Evolutionary conservation across 2,888 invertebrate species (phyloP).

Genomic region (Trilocha varians): DNA sequence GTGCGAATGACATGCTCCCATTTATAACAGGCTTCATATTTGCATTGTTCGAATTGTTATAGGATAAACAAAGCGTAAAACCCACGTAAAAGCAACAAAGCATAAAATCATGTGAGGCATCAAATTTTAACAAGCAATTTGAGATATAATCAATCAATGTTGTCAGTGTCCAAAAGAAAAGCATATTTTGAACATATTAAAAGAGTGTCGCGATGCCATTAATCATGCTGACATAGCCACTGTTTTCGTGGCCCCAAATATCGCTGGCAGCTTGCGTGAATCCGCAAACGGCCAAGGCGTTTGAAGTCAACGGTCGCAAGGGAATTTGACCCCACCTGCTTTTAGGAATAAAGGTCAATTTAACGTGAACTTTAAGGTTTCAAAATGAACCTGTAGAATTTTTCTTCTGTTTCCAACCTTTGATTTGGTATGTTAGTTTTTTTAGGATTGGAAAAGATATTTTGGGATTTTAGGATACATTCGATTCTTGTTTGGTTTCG

Average conservation of each 20-base stretch:
- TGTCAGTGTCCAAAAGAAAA: too few relatives aligned
- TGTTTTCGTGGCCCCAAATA: neutral
- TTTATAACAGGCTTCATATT: too few relatives aligned
- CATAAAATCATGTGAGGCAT: too few relatives aligned
- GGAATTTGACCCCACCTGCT: neutral
- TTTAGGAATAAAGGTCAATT: neutral
- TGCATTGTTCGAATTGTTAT: too few relatives aligned
- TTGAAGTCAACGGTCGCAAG: neutral
- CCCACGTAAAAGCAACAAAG: too few relatives aligned
- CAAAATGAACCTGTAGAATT: neutral
- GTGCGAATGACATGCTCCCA: too few relatives aligned
- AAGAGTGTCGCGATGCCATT: neutral
- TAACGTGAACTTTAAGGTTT: neutral
- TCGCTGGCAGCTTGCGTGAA: neutral
- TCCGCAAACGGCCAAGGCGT: neutral
- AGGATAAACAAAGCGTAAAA: too few relatives aligned
- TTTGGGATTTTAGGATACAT: neutral
- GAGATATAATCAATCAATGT: too few relatives aligned
- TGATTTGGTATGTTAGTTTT: neutral
- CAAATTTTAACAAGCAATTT: too few relatives aligned
- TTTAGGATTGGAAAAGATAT: neutral
- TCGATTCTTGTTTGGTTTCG: neutral
- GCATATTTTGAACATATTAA: neutral
- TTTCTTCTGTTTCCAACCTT: neutral
- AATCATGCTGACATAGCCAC: neutral